Conservation (phyloP, 2,888 invertebrate genomes). For the Eupithecia vulgata region DNA sequence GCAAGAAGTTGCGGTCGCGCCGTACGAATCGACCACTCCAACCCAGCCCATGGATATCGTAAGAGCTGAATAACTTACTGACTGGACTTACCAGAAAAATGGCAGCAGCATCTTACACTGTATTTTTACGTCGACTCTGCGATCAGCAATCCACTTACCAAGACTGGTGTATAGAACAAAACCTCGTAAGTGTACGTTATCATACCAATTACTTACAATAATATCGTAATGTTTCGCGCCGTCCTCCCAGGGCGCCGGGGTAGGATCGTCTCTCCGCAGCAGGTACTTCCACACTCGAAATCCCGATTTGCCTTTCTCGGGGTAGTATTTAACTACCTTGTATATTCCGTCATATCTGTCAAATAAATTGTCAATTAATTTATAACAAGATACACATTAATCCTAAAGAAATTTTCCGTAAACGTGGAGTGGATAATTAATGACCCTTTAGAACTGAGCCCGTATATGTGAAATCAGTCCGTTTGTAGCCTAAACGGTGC, state of each 20-base stretch:
- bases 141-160: no score
- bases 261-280: slow-evolving; percentile 89
- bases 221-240: slow-evolving; percentile 85
- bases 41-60: no score
- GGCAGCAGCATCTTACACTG: no score
- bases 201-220: slow-evolving; percentile 56
- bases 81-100: no score
- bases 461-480: no score
- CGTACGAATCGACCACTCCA: background rate
- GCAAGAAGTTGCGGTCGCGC: background rate
- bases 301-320: slow-evolving; percentile 90
- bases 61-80: no score
- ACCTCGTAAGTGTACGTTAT: background rate
- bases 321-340: slow-evolving; percentile 93
- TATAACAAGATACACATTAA: background rate
- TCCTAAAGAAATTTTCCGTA: no score
- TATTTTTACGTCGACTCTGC: no score
- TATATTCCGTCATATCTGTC: slow-evolving; percentile 93
- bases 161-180: no score
- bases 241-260: slow-evolving; percentile 91
- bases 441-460: no score
- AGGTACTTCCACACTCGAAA: slow-evolving; percentile 92
- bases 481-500: no score
- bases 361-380: slow-evolving; percentile 1
- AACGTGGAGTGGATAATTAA: no score